Percentiles rank a stretch among this genome's conserved stretches.
Conservation (phyloP, 2,797 vertebrate species). For the Argya squamiceps region DNA sequence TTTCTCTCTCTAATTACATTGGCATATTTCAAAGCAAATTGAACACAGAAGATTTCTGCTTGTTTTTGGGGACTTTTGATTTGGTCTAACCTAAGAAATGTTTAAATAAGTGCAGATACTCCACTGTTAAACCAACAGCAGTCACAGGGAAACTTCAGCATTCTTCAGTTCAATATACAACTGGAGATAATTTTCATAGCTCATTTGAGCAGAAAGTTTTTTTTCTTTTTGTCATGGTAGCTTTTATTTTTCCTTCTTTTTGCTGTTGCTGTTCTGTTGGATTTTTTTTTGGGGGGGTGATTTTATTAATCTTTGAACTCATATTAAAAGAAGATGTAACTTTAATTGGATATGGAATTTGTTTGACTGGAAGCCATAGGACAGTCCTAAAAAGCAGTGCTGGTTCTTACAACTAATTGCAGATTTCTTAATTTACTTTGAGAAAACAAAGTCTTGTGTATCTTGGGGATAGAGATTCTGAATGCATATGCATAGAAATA, state of each 20-base stretch:
- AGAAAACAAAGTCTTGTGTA: not conserved
- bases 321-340: conserved; percentile 27
- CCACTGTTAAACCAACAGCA: not conserved
- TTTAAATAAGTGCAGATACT: not conserved
- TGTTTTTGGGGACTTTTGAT: not conserved
- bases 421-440: not conserved
- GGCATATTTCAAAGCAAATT: not conserved
- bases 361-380: not conserved
- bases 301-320: not conserved
- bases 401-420: not conserved
- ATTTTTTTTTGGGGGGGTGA: not conserved
- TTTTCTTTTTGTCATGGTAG: not conserved
- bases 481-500: not conserved
- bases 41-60: not conserved
- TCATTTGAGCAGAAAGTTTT: not conserved
- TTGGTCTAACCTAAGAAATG: not conserved
- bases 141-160: not conserved
- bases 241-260: not conserved
- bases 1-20: not conserved
- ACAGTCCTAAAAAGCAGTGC: not conserved
- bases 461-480: not conserved
- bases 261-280: not conserved
- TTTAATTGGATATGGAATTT: not conserved
- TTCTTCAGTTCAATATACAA: not conserved
- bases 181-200: not conserved